phyloP scores from a whole-genome alignment of 2,888 invertebrate species.

The Spodoptera exigua region DNA sequence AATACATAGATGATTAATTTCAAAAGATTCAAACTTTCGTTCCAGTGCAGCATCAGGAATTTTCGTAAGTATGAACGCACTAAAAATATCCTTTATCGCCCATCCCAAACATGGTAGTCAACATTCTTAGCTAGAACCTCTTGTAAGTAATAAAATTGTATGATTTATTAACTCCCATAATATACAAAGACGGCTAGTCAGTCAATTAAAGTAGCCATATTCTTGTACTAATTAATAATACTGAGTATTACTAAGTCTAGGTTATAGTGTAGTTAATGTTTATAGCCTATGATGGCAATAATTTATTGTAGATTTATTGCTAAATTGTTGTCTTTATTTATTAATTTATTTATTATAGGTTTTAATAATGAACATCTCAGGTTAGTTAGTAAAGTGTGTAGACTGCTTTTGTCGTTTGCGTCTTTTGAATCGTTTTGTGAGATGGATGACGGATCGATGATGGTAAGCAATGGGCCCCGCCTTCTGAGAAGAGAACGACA shows the following conservation, averaged over 20 bases:
- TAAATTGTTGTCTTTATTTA: constrained; percentile 15
- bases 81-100: constrained; percentile 14
- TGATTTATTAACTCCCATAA: constrained; percentile 39
- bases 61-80: constrained; percentile 2
- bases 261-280: constrained; percentile 14
- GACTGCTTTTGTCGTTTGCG: no score
- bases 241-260: constrained; percentile 35
- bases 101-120: not conserved
- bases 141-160: constrained; percentile 28
- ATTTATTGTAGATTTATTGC: constrained; percentile 20
- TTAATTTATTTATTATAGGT: constrained; percentile 22
- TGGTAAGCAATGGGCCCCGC: no score
- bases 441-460: no score
- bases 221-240: constrained; percentile 38
- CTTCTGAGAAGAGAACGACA: no score
- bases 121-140: constrained; percentile 38
- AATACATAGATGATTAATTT: no score
- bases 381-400: no score
- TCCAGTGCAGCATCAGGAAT: not conserved
- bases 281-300: not conserved
- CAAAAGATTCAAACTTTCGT: no score
- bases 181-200: constrained; percentile 32
- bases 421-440: no score
- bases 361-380: constrained; percentile 1
- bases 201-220: constrained; percentile 43